Evolutionary conservation across 2,888 invertebrate species (phyloP).

Genomic region (Torymus aiolomorphi): DNA sequence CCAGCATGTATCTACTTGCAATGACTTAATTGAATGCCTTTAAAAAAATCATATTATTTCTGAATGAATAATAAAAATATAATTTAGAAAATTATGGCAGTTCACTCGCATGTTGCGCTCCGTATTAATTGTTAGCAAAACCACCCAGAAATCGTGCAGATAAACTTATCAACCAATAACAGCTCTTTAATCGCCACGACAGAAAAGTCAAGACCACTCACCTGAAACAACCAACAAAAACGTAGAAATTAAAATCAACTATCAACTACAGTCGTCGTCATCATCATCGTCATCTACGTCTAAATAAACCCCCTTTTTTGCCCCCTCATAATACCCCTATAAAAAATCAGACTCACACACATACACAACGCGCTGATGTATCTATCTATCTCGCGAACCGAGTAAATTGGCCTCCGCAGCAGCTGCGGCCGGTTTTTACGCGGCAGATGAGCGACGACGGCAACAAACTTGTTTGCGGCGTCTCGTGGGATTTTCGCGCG

Average conservation of each 20-base stretch:
- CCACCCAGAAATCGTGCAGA: too few species aligned
- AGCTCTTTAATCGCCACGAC: too few species aligned
- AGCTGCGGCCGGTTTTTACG: constrained; percentile 16
- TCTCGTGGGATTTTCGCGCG: constrained; percentile 44
- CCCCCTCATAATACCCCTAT: not conserved
- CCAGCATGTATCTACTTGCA: too few species aligned
- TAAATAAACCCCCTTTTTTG: not conserved
- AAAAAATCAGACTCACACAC: too few species aligned
- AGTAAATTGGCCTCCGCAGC: constrained; percentile 40
- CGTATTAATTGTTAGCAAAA: too few species aligned
- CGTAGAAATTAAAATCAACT: constrained; percentile 6
- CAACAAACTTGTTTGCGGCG: constrained; percentile 35
- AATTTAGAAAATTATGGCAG: too few species aligned
- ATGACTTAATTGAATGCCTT: too few species aligned
- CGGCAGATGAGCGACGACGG: constrained; percentile 43
- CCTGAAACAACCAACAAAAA: constrained; percentile 38
- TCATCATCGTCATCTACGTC: not conserved
- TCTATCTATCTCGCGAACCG: constrained; percentile 17
- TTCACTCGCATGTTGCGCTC: too few species aligned
- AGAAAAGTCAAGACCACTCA: constrained; percentile 10
- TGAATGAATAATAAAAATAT: too few species aligned
- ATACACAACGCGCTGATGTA: constrained; percentile 27
- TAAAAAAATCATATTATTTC: too few species aligned
- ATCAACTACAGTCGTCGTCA: too few species aligned
- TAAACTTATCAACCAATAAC: not conserved